Conservation (phyloP, 2,888 invertebrate genomes). For the Agrenia bidenticulata region DNA sequence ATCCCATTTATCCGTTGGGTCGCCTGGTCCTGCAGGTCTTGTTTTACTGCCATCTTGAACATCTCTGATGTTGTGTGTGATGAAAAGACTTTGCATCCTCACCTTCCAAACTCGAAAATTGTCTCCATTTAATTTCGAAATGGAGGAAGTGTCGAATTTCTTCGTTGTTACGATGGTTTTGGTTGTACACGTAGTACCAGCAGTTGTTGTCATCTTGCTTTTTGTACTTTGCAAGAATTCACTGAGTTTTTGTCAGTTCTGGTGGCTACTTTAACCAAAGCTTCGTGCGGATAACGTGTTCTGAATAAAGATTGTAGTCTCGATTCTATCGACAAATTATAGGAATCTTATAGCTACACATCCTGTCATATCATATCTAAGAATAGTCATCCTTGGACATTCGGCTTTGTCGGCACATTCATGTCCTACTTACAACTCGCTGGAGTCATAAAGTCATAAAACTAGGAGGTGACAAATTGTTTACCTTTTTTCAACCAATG, state of each 20-base stretch:
- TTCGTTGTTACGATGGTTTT: slow-evolving; percentile 16
- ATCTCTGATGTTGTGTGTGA: slow-evolving; percentile 16
- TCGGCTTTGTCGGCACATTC: too few species aligned
- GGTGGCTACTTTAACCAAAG: slow-evolving; percentile 1
- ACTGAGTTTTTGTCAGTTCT: slow-evolving; percentile 7
- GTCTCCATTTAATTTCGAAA: slow-evolving; percentile 28
- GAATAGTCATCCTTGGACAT: too few species aligned
- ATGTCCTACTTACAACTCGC: too few species aligned
- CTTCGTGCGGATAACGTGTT: slow-evolving; percentile 12
- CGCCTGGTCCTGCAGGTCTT: slow-evolving; percentile 19
- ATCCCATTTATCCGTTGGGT: slow-evolving; percentile 31
- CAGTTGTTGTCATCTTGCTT: not conserved
- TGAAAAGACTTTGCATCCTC: slow-evolving; percentile 28
- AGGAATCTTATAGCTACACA: too few species aligned
- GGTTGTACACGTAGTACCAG: slow-evolving; percentile 8
- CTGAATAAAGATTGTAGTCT: not conserved
- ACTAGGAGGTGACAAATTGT: not conserved
- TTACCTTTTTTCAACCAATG: not conserved
- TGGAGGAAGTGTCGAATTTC: slow-evolving; percentile 24
- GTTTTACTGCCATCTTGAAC: slow-evolving; percentile 28
- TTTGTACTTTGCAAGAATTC: not conserved
- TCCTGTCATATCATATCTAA: too few species aligned
- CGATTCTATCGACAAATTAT: too few species aligned
- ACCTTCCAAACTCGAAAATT: slow-evolving; percentile 39
- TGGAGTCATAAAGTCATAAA: too few species aligned